These are phyloP conservation scores for Ganaspis brasiliensis DNA, from an alignment of 2,888 invertebrate species.

Conservation along the genomic window DNA sequence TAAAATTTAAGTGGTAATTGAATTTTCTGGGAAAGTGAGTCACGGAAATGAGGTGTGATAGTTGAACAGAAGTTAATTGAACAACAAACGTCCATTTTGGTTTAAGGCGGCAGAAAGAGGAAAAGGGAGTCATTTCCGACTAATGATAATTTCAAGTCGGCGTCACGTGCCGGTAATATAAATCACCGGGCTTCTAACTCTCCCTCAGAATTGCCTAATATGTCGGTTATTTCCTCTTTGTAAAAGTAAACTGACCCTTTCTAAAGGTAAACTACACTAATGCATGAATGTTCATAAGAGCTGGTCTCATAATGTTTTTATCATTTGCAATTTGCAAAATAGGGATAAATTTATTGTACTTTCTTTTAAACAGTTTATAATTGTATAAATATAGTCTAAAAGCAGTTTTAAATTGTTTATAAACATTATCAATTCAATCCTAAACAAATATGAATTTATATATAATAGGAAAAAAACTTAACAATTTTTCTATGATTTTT, in stretches of 20 bases:
- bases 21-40: background rate
- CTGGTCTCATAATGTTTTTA: too few species aligned
- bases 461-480: too few species aligned
- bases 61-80: conserved; percentile 15
- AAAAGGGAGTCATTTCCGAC: conserved; percentile 60
- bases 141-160: conserved; percentile 76
- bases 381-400: too few species aligned
- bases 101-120: conserved; percentile 35
- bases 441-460: too few species aligned
- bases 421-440: too few species aligned
- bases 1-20: conserved; percentile 2
- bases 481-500: too few species aligned
- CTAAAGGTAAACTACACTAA: conserved; percentile 63
- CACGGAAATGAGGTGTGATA: conserved; percentile 6
- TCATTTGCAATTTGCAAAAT: too few species aligned
- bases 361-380: too few species aligned
- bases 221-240: conserved; percentile 71
- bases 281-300: conserved; percentile 68
- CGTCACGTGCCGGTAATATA: conserved; percentile 78
- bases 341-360: background rate
- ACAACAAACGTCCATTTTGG: conserved; percentile 20
- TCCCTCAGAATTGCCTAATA: conserved; percentile 76
- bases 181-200: conserved; percentile 73
- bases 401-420: too few species aligned
- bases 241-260: conserved; percentile 62